A percentile compares a stretch with the other conserved stretches of the same genome.
Conservation (phyloP, 2,888 invertebrate species). For the Patella caerulea region DNA sequence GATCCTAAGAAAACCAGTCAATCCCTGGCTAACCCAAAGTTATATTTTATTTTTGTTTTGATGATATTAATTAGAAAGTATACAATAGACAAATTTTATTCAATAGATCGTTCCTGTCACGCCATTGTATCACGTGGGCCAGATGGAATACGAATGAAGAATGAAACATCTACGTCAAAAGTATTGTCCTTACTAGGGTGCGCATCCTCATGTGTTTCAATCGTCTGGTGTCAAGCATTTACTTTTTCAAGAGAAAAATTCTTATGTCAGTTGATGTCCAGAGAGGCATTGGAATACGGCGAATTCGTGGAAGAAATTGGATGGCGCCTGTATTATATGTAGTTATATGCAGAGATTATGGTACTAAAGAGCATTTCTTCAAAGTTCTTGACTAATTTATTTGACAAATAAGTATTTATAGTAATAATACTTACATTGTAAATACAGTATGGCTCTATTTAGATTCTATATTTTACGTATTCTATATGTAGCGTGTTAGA, state of each 20-base stretch:
- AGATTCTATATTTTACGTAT: too few relatives aligned
- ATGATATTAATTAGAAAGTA: background rate
- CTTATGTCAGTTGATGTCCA: background rate
- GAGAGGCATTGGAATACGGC: background rate
- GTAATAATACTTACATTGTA: too few relatives aligned
- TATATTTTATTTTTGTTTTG: background rate
- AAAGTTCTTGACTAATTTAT: too few relatives aligned
- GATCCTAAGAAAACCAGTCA: too few relatives aligned
- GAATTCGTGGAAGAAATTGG: background rate
- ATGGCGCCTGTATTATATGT: background rate
- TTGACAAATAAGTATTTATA: too few relatives aligned
- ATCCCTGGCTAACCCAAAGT: too few relatives aligned
- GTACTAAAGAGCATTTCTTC: too few relatives aligned
- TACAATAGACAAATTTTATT: background rate
- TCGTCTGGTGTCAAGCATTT: background rate
- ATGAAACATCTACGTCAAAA: background rate
- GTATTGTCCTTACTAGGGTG: background rate
- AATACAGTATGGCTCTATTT: too few relatives aligned
- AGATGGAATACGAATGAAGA: background rate
- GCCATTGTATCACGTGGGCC: background rate
- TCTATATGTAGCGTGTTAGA: too few relatives aligned
- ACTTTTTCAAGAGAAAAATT: background rate
- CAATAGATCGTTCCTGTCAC: background rate
- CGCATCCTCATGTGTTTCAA: background rate
- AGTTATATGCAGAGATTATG: too few relatives aligned